These are phyloP conservation scores for Merodon equestris DNA, from an alignment of 2,888 invertebrate genomes.

Conservation along the genomic window DNA sequence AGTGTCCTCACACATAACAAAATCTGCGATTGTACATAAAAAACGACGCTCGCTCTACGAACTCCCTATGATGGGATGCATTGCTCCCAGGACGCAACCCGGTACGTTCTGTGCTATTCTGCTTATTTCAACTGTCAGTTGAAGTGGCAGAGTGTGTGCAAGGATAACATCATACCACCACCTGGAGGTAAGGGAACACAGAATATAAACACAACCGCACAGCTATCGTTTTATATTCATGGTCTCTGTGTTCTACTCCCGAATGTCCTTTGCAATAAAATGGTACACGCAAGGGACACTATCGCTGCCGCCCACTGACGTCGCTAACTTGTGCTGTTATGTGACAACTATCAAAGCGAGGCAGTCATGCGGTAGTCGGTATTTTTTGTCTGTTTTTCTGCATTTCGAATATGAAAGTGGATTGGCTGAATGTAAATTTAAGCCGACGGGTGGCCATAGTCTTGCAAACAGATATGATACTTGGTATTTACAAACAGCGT, in stretches of 20 bases:
- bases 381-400: no score
- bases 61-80: constrained; percentile 27
- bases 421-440: no score
- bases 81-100: background rate
- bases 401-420: no score
- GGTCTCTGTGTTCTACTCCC: constrained; percentile 15
- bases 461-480: no score
- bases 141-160: constrained; percentile 11
- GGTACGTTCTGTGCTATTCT: background rate
- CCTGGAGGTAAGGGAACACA: constrained; percentile 13
- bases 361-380: no score
- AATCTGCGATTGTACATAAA: constrained; percentile 48
- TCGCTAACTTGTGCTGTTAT: no score
- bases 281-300: no score
- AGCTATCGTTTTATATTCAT: constrained; percentile 43
- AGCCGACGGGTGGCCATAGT: no score
- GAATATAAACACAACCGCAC: constrained; percentile 29
- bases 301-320: no score
- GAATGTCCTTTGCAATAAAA: constrained; percentile 34
- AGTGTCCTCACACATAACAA: constrained; percentile 44
- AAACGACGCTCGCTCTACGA: background rate
- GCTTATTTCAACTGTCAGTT: constrained; percentile 37
- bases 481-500: no score
- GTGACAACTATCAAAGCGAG: no score
- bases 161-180: constrained; percentile 1